Conservation (phyloP, 2,113 vertebrate genomes). For the Zapus hudsonius region DNA sequence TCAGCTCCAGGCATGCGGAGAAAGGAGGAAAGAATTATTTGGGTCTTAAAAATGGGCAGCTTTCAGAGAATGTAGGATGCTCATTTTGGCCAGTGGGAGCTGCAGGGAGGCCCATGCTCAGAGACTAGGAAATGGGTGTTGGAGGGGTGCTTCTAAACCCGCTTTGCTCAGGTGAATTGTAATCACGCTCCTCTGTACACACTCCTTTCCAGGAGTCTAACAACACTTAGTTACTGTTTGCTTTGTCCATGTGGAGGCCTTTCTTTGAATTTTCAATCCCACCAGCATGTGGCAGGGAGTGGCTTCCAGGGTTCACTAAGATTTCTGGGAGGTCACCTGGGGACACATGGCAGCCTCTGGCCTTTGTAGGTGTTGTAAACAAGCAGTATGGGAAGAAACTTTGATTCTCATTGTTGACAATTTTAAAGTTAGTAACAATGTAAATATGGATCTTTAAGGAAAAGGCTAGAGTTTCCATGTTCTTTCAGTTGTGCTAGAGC, state of each 20-base stretch:
- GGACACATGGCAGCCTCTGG: neutral
- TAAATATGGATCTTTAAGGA: conserved; percentile 9
- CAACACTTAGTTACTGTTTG: neutral
- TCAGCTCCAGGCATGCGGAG: neutral
- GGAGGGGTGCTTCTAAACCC: neutral
- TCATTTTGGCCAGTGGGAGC: neutral
- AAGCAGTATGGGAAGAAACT: neutral
- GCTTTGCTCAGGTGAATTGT: conserved; percentile 7
- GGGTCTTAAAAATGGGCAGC: neutral
- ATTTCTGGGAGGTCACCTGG: neutral
- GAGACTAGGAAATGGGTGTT: neutral
- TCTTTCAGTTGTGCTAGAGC: neutral
- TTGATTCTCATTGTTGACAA: neutral
- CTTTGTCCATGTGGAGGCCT: neutral
- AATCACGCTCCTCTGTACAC: neutral
- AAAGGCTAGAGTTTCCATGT: neutral
- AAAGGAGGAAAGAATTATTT: neutral
- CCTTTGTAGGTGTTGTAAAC: neutral
- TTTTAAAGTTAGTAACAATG: conserved; percentile 25
- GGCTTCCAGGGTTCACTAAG: neutral
- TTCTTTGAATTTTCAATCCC: neutral
- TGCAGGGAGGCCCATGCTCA: neutral
- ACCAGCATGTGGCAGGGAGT: neutral
- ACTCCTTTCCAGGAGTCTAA: neutral
- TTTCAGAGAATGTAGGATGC: neutral